These are phyloP conservation scores for Erethizon dorsatum DNA, from an alignment of 2,797 vertebrate genomes.

Conservation along the genomic window DNA sequence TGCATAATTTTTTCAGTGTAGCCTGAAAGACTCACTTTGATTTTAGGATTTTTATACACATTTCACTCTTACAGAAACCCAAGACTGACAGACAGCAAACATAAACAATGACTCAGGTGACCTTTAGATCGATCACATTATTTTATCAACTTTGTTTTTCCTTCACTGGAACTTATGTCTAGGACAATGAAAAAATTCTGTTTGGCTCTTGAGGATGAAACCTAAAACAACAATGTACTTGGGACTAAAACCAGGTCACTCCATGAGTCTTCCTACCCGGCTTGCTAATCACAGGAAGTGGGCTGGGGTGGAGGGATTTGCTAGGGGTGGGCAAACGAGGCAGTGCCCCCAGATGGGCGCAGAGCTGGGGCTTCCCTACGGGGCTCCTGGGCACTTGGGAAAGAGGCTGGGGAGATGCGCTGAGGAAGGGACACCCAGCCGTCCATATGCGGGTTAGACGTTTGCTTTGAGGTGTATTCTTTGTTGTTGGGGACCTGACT, in stretches of 20 bases:
- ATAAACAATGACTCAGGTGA: not conserved
- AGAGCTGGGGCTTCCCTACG: not conserved
- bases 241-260: constrained; percentile 6
- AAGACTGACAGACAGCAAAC: constrained; percentile 6
- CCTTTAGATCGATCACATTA: not conserved
- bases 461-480: constrained; percentile 61
- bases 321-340: not conserved
- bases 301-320: not conserved
- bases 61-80: not conserved
- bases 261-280: not conserved
- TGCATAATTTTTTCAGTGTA: not conserved
- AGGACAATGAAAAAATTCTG: constrained; percentile 15
- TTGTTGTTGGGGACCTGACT: constrained; percentile 53
- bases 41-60: not conserved
- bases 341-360: not conserved
- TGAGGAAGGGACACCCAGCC: constrained; percentile 32
- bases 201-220: constrained; percentile 62
- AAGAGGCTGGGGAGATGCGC: not conserved
- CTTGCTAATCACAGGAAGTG: not conserved
- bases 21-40: constrained; percentile 1
- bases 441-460: not conserved
- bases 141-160: constrained; percentile 14
- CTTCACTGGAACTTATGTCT: constrained; percentile 47
- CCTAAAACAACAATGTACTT: not conserved
- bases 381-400: constrained; percentile 78